Percentiles rank a stretch among this genome's conserved stretches.
phyloP scores from a whole-genome alignment of 2,888 invertebrate genomes.

The Drosophila sordidapex region DNA sequence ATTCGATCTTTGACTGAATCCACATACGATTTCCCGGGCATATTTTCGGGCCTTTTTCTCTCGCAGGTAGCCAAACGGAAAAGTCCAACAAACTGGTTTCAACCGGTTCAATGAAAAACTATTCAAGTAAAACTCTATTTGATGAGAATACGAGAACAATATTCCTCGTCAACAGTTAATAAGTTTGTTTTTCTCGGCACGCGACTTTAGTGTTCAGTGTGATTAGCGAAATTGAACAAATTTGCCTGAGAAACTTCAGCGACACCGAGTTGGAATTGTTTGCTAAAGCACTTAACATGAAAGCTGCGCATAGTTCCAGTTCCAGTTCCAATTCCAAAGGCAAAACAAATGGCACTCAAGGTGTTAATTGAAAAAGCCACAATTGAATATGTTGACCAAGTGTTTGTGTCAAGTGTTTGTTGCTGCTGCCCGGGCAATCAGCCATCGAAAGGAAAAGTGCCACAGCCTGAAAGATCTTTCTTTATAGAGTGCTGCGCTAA shows the following conservation, averaged over 20 bases:
- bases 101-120: background rate
- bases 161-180: constrained; percentile 28
- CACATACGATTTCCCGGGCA: constrained; percentile 3
- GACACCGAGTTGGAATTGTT: constrained; percentile 23
- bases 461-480: constrained; percentile 34
- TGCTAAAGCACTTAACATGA: constrained; percentile 42
- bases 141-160: constrained; percentile 1
- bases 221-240: constrained; percentile 36
- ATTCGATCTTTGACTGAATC: constrained; percentile 8
- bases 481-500: constrained; percentile 34
- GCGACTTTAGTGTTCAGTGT: constrained; percentile 34
- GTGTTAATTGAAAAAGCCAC: constrained; percentile 6
- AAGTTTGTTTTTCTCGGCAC: constrained; percentile 34
- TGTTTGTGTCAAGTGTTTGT: constrained; percentile 7
- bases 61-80: constrained; percentile 28
- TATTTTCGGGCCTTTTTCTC: background rate
- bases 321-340: constrained; percentile 12
- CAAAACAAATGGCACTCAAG: constrained; percentile 40
- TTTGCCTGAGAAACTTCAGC: constrained; percentile 8
- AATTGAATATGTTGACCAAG: background rate
- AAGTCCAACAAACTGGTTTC: constrained; percentile 37
- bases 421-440: constrained; percentile 12
- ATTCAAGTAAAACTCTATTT: background rate
- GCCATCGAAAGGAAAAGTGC: constrained; percentile 58
- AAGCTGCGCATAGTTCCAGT: constrained; percentile 22